Evolutionary conservation across 2,888 invertebrate species (phyloP).

Genomic region (Chymomyza caudatula): DNA sequence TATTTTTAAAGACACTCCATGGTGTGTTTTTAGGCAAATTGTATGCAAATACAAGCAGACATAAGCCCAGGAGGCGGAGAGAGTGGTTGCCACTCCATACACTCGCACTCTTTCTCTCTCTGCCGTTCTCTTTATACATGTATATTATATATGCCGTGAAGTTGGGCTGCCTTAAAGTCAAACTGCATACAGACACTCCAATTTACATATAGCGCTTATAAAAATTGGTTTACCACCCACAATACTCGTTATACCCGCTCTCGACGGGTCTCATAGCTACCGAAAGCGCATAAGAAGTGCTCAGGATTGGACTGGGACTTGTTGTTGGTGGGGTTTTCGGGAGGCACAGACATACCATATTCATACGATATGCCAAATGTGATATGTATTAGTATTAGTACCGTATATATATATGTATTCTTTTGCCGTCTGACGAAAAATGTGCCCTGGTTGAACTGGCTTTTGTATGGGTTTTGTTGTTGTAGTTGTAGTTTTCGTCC

Average conservation of each 20-base stretch:
- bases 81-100: not conserved
- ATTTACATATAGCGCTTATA: slow-evolving; percentile 17
- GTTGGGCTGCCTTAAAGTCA: slow-evolving; percentile 23
- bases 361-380: not conserved
- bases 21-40: slow-evolving; percentile 71
- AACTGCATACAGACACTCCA: slow-evolving; percentile 26
- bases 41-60: slow-evolving; percentile 62
- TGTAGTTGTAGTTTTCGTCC: not conserved
- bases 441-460: not conserved
- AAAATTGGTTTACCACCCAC: slow-evolving; percentile 61
- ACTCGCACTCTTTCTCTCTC: not conserved
- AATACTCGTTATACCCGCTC: not conserved
- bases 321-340: not conserved
- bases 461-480: not conserved
- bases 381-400: not conserved
- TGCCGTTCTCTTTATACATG: not conserved
- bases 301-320: not conserved
- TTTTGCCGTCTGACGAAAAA: not conserved
- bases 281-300: not conserved
- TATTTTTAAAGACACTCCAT: slow-evolving; percentile 69
- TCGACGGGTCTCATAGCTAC: not conserved
- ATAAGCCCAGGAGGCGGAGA: slow-evolving; percentile 12
- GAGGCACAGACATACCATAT: not conserved
- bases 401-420: no score
- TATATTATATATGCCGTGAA: not conserved